Evolutionary conservation across 2,797 vertebrate species (phyloP).

Genomic region (Carapus acus): DNA sequence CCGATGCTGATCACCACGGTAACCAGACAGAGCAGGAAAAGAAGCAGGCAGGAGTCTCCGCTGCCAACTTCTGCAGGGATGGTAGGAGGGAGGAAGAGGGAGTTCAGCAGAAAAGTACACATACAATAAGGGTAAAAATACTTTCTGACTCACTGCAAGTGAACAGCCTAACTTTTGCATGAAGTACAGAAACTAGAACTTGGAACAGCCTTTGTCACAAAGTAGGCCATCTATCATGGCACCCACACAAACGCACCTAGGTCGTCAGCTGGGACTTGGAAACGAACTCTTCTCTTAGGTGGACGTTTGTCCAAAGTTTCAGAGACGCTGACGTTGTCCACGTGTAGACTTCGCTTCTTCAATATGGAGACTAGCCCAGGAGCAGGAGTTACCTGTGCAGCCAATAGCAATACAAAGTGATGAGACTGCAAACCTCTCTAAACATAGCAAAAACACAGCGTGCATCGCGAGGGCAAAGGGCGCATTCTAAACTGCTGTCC

Average conservation of each 20-base stretch:
- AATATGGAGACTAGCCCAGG: slow-evolving; percentile 91
- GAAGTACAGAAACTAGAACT: neutral
- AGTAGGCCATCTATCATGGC: neutral
- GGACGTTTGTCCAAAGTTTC: slow-evolving; percentile 56
- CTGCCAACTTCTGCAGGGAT: slow-evolving; percentile 84
- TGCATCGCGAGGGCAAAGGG: too few species aligned
- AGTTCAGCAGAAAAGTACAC: slow-evolving; percentile 1
- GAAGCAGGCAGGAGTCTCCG: slow-evolving; percentile 88
- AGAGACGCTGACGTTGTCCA: slow-evolving; percentile 40
- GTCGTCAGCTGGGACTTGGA: slow-evolving; percentile 87
- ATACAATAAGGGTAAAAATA: neutral
- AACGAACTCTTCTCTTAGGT: slow-evolving; percentile 85
- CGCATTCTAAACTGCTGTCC: too few species aligned
- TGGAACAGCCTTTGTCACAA: neutral
- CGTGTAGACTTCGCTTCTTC: slow-evolving; percentile 75
- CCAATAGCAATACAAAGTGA: neutral
- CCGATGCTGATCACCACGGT: slow-evolving; percentile 95
- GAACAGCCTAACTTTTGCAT: neutral
- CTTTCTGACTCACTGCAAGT: neutral
- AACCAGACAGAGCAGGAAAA: slow-evolving; percentile 88
- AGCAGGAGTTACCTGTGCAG: slow-evolving; percentile 75
- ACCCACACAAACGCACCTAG: slow-evolving; percentile 72
- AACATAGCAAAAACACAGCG: neutral
- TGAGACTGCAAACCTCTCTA: neutral
- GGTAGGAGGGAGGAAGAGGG: neutral